A percentile compares a stretch with the other conserved stretches of the same genome.
Conservation (phyloP, 53 echinoderm and acorn worm genomes). For the Zoroaster sp. region DNA sequence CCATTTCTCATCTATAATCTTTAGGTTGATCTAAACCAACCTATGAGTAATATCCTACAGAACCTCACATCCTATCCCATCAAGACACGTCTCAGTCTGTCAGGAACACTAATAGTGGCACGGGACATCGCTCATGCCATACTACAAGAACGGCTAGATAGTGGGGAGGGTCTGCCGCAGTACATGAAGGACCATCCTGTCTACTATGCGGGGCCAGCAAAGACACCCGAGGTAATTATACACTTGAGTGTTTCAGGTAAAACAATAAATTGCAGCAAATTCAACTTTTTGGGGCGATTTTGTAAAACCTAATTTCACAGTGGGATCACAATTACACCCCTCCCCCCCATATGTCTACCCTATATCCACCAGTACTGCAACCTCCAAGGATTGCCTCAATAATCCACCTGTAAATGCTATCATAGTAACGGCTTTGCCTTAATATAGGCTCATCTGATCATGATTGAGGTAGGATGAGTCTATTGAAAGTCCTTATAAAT, state of each 20-base stretch:
- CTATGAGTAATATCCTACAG: slow-evolving; percentile 76
- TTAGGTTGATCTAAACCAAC: slow-evolving; percentile 83
- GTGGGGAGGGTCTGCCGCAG: slow-evolving; percentile 85
- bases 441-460: too few species aligned
- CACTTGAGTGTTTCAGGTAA: not conserved
- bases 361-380: too few species aligned
- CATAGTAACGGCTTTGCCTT: too few species aligned
- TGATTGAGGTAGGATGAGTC: too few species aligned
- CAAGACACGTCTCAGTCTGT: slow-evolving; percentile 78
- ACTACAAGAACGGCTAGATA: slow-evolving; percentile 83
- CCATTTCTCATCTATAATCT: not conserved
- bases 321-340: too few species aligned
- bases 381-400: too few species aligned
- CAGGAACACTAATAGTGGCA: slow-evolving; percentile 92
- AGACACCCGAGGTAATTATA: slow-evolving; percentile 82
- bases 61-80: slow-evolving; percentile 80
- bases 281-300: too few species aligned
- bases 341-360: too few species aligned
- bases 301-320: too few species aligned
- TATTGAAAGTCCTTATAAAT: too few species aligned
- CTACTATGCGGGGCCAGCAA: slow-evolving; percentile 99
- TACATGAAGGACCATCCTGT: slow-evolving; percentile 98
- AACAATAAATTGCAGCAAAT: too few species aligned
- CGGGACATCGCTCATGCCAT: slow-evolving; percentile 97
- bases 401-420: too few species aligned